Base-by-base conservation (phyloP, 2,888 invertebrate species). In the Germaria angustata region DNA sequence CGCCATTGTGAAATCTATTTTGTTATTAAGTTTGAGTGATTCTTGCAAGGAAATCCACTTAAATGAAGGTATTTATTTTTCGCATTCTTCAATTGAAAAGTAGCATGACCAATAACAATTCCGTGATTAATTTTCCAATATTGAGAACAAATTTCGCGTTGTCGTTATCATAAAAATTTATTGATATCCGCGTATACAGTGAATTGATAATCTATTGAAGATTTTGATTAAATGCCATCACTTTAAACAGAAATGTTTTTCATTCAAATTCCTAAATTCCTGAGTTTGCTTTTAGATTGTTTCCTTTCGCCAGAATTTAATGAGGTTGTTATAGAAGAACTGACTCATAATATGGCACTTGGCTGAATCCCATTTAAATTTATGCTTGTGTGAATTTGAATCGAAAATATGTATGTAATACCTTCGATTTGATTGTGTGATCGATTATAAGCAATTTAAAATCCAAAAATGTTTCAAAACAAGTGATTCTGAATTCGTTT, bases 391-490 rank as follows among this genome's bases (percentile, higher is more conserved):
- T n/a, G n/a, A n/a, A n/a, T n/a, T n/a, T n/a, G n/a, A n/a, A n/a
- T n/a, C n/a, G n/a, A 11, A 0, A 51, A 1, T 53, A 15, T 34
- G 32, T 39, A 59, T 59, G 2, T 11, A 13, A 4, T 24, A 59
- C 51, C 20, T 41, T 1, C 20, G 9, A 15, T 24, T 68, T 34
- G 11, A 13, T 9, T 15, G 22, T 22, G 20, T 66, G 6, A 17
- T n/a, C 4, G 68, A 73, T 57, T 65, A 71, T 63, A 71, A 49
- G 41, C 24, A 69, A 69, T 71, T 80, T 68, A 69, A 46, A 80
- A 68, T 73, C 66, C 46, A 24, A 59, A 41, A n/a, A 61, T 15
- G 53, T 53, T 36, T 63, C 46, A 80, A 75, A 73, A 68, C 53
- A 80, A 80, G 8, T 55, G 34, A 28, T 75, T 63, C 28, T 3